Evolutionary conservation across 2,113 vertebrate genomes (phyloP), one percentile per base, ranked within the genome.

Genomic region (Excalfactoria chinensis): DNA sequence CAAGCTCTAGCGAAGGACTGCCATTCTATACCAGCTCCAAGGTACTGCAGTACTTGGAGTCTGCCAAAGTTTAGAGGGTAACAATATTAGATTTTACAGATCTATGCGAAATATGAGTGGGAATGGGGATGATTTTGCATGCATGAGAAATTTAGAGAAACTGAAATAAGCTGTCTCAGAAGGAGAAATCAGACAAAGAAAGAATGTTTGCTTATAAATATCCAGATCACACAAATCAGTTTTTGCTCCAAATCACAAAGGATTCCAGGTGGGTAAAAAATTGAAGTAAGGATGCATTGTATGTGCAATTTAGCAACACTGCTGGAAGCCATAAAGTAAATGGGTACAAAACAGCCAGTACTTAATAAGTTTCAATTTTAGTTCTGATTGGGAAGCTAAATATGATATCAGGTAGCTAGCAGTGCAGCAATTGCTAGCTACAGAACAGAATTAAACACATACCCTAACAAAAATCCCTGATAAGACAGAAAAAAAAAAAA

Each of bases 321-420:
- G 68, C 53, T 93, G 81, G 92, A 88, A 94, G 66, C 49, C 76
- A 51, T 37, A 44, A 49, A 91, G 63, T 86, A 94, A 89, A 86
- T 82, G 23, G 41, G 35, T 78, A 92, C 43, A 84, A 92, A 93
- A 13, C 74, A 95, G 82, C 26, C 23, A 81, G 34, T 64, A 75
- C 67, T 87, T 91, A 94, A 73, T 68, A 88, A 49, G 64, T 85
- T 91, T 83, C 60, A 53, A 66, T 90, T 96, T 90, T 88, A 84
- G 84, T 89, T 94, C 82, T 89, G 58, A 91, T 88, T 93, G 46
- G 60, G 41, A 89, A 77, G 56, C 46, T 94, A 90, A 95, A 76
- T 77, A 74, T 25, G 55, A 76, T 68, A 76, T 35, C 19, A 86
- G 44, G n/a, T 62, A 88, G 72, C 34, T 90, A 84, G 62, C 60